Evolutionary conservation across 1,140 invertebrate species (phyloP).

Genomic region (Nasonia longicornis): DNA sequence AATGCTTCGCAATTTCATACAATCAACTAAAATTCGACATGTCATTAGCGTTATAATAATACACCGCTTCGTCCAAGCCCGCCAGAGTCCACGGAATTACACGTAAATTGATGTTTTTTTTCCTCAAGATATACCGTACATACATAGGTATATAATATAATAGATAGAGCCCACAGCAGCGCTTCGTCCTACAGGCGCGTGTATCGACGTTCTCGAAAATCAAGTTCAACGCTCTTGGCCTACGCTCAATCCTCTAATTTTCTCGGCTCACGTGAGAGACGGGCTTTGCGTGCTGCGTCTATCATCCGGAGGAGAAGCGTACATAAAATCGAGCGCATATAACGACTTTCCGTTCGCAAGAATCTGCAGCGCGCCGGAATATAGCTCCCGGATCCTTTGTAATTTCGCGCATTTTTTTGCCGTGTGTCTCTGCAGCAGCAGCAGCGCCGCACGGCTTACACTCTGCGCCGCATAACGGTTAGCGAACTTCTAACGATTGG

Average conservation of each 20-base stretch:
- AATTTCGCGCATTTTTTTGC: background rate
- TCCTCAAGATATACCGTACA: background rate
- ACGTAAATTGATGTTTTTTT: background rate
- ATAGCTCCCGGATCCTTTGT: background rate
- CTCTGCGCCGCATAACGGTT: constrained; percentile 1
- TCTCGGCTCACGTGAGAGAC: constrained; percentile 8
- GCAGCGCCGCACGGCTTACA: background rate
- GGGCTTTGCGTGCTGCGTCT: background rate
- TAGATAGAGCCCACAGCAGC: background rate
- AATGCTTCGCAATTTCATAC: background rate
- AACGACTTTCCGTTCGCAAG: background rate
- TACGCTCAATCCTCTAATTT: constrained; percentile 2
- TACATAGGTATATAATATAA: background rate
- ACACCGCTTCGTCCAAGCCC: no score
- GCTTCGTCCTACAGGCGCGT: no score
- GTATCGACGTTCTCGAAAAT: background rate
- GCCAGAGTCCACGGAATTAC: background rate
- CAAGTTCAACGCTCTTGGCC: constrained; percentile 2
- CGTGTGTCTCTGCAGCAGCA: background rate
- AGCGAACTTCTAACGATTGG: constrained; percentile 40
- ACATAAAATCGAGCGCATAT: background rate
- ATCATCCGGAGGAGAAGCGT: background rate
- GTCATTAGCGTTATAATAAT: no score
- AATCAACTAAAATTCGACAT: background rate
- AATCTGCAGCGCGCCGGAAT: background rate